phyloP scores from a whole-genome alignment of 2,113 vertebrate species.

The Asarcornis scutulata region DNA sequence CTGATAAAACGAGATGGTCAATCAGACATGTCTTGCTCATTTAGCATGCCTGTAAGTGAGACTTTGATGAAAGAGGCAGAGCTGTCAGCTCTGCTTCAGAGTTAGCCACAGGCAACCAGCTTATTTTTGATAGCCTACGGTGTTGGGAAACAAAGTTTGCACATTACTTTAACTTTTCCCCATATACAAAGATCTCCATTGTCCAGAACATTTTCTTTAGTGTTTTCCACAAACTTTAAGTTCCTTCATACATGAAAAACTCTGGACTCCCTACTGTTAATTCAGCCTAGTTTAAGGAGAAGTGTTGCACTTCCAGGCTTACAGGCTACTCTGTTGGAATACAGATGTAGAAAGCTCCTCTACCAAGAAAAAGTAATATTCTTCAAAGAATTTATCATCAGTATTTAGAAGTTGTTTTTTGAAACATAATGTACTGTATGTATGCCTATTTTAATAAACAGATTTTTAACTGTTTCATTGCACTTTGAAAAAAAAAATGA shows the following conservation, averaged over 20 bases:
- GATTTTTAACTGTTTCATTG: not conserved
- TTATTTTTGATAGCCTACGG: not conserved
- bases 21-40: not conserved
- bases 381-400: not conserved
- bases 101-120: not conserved
- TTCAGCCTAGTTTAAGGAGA: slow-evolving; percentile 39
- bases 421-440: not conserved
- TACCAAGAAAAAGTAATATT: not conserved
- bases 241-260: slow-evolving; percentile 30
- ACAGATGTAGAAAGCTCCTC: slow-evolving; percentile 7
- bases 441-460: not conserved
- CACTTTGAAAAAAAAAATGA: not conserved
- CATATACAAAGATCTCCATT: not conserved
- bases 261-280: slow-evolving; percentile 34
- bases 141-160: not conserved
- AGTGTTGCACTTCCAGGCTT: slow-evolving; percentile 3
- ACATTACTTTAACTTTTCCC: slow-evolving; percentile 3
- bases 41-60: not conserved
- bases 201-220: not conserved
- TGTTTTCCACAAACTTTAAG: slow-evolving; percentile 16
- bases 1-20: not conserved
- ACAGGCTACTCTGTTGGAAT: not conserved
- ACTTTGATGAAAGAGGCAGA: not conserved
- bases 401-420: not conserved
- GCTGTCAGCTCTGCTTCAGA: not conserved